These are phyloP conservation scores for Acleris emargana DNA, from an alignment of 2,888 invertebrate genomes.

Conservation along the genomic window DNA sequence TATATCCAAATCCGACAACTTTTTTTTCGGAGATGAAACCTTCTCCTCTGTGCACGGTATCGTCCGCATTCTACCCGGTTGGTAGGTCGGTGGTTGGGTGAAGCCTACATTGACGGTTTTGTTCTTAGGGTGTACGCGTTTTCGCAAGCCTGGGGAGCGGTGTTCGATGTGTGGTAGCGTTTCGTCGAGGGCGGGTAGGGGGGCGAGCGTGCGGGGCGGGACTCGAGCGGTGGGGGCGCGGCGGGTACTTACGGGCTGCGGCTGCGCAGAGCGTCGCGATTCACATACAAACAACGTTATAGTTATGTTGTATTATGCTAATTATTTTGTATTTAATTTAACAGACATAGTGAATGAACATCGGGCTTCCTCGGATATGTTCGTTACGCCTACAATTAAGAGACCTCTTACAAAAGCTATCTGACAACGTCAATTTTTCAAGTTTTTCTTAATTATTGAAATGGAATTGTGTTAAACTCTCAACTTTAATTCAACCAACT, in stretches of 20 bases:
- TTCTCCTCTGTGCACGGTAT: constrained; percentile 18
- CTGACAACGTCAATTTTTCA: too few species aligned
- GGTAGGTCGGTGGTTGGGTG: constrained; percentile 6
- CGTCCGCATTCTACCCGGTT: constrained; percentile 24
- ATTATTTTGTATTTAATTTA: constrained; percentile 1
- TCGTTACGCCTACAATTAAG: too few species aligned
- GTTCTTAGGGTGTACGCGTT: constrained; percentile 35
- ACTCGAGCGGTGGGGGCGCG: constrained; percentile 39
- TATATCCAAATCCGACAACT: constrained; percentile 57
- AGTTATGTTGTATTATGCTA: constrained; percentile 4
- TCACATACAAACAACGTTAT: constrained; percentile 22
- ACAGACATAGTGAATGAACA: too few species aligned
- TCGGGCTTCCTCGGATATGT: too few species aligned
- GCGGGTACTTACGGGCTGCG: constrained; percentile 31
- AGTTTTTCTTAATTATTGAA: too few species aligned
- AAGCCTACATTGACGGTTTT: constrained; percentile 32
- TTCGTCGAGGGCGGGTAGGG: constrained; percentile 36
- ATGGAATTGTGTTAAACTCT: too few species aligned
- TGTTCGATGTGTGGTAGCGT: constrained; percentile 30
- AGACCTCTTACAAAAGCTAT: too few species aligned
- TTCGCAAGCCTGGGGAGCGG: constrained; percentile 34
- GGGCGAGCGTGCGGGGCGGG: constrained; percentile 41
- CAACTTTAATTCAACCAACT: too few species aligned
- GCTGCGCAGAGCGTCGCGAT: constrained; percentile 25
- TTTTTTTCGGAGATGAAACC: constrained; percentile 23